Base-by-base conservation (phyloP, 2,888 invertebrate genomes). In the Heteropelma amictum region DNA sequence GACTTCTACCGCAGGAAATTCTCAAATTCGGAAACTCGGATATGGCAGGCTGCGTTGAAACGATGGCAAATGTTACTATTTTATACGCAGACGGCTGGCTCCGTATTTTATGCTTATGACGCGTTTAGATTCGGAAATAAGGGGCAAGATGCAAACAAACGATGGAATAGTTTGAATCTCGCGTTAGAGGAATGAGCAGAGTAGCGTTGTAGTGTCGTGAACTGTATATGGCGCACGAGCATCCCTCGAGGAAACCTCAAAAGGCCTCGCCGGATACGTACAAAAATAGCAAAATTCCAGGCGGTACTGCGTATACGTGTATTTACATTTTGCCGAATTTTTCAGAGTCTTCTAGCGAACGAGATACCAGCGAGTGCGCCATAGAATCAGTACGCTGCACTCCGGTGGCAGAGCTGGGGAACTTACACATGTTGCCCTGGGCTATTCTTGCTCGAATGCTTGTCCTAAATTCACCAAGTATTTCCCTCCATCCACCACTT, bases 181-280 rank as follows among this genome's bases (percentile, higher is more conserved):
- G 30, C 10, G 49, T 12, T 12, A 49, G 38, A n/a, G 23, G 5
- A 17, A 23, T 8, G 14, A 58, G 38, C 42, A 49, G 53, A 14
- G 64, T 63, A 17, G 47, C 40, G 51, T 72, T 74, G 75, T 68
- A 72, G 79, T 79, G 78, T 82, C 78, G 72, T 84, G 82, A 84
- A 84, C 84, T 82, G 84, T 79, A 84, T 82, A 84, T 84, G 78
- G 75, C 63, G 70, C 68, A 63, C 56, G 64, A 68, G 70, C 72
- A 77, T 61, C 72, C 72, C 72, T 65, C 47, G 65, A 63, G 74
- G 42, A 76, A 75, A 63, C 53, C 58, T 54, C 51, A 58, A 42
- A 49, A 70, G 33, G 21, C 33, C 53, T 28, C 42, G 58, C 40
- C 47, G 72, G 51, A 60, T 56, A 35, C 63, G 68, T 33, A 42